Base-by-base conservation (phyloP, 2,797 vertebrate genomes). In the Clarias platycephalus region DNA sequence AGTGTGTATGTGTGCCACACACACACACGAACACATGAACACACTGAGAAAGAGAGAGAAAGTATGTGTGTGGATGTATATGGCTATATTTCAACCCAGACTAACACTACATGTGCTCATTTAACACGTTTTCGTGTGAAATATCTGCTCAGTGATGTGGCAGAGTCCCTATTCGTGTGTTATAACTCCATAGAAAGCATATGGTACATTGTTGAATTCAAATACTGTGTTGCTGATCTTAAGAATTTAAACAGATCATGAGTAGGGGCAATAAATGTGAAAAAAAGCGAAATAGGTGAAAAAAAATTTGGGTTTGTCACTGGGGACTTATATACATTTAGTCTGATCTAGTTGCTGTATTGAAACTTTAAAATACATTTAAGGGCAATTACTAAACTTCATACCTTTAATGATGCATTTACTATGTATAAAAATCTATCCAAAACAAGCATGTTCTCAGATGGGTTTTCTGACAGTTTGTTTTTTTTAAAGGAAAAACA, bases 1-100 rank as follows among this genome's bases (percentile, higher is more conserved):
- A 71, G 62, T 86, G 82, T 74, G 83, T 81, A 40, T 83, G 67
- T 62, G 26, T 84, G 26, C 75, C 79, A 26, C 60, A 49, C 44
- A 49, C 44, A 49, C 6, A 68, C 44, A 58, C 28, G 20, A 2
- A 68, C 12, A 79, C 40, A 80, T 26, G 37, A 4, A 57, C 7
- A 57, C 15, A 75, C 31, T 63, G n/a, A 55, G 20, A 49, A 22
- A 53, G 26, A 24, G 1, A 58, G 1, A 68, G 40, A 78, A n/a
- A 71, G 57, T 63, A 37, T 81, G 63, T 72, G 44, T 83, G 64
- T 77, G n/a, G 44, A 57, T 68, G 18, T 26, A 57, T 70, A 44
- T 58, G 40, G 22, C 31, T 71, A n/a, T 34, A 82, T 70, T 58
- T 34, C 22, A 58, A 28, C 18, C 26, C 53, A 70, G 80, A 58